Base-by-base conservation (phyloP, 2,113 vertebrate species). In the Spilogale gracilis region DNA sequence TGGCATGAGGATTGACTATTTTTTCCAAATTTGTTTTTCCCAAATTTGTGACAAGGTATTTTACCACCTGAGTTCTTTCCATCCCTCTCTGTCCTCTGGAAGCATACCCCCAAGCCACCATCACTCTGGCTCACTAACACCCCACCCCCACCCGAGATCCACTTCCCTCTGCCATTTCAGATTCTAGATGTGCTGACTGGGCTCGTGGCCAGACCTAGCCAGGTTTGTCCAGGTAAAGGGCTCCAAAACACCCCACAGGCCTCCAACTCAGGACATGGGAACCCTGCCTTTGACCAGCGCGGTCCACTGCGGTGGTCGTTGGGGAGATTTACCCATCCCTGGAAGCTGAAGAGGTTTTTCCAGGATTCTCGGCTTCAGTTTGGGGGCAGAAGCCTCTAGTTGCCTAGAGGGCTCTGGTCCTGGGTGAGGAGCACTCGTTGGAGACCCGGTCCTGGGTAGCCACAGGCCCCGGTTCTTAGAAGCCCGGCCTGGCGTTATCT, bases 401-500 rank as follows among this genome's bases (percentile, higher is more conserved):
- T 18, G 6, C 84, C 52, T 56, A 52, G 9, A 93, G 21, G 67
- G 45, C 43, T 20, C 10, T 43, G n/a, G 81, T 69, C 43, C 27
- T 79, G 60, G 58, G 20, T 63, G 80, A 93, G 56, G 54, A 96
- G 63, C 73, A 87, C 27, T 43, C 45, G 82, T 97, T 4, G 3
- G 18, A n/a, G 50, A 85, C 21, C 32, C 48, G 48, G 32, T 80
- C 38, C n/a, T 81, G 21, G 12, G 38, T 92, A 81, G 73, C 61
- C 74, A 58, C 81, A 30, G 80, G 89, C 65, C 61, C 2, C 10
- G 73, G 73, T 95, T 93, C 38, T 96, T 89, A 89, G 85, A 97
- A 97, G 38, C n/a, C 50, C 6, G 27, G 73, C 38, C 67, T 82
- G 67, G 78, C 0, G 1, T 61, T 87, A 93, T 89, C n/a, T 89